Conservation (phyloP, 2,113 vertebrate species). For the Potamarius usumacintae region DNA sequence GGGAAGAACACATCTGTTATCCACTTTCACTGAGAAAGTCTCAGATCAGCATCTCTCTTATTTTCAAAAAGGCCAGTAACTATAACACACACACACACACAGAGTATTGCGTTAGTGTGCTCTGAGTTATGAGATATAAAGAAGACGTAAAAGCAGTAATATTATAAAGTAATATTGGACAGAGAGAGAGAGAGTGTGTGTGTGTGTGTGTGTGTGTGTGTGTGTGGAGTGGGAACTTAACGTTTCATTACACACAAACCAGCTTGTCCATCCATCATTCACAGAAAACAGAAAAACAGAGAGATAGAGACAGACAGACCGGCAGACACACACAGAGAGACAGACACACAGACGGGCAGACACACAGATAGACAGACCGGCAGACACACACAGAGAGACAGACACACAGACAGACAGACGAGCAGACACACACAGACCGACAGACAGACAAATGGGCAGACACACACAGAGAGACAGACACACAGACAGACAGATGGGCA, state of each 20-base stretch:
- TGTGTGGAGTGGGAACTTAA: neutral
- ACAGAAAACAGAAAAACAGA: neutral
- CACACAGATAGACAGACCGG: no score
- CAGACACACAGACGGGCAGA: no score
- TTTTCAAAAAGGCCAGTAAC: conserved; percentile 4
- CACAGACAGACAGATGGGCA: neutral
- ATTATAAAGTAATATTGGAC: neutral
- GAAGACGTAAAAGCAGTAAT: neutral
- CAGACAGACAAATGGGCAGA: neutral
- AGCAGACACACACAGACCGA: neutral
- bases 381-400: no score
- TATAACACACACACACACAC: conserved; percentile 15
- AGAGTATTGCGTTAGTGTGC: neutral
- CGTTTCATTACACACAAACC: neutral
- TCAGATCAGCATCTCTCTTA: conserved; percentile 19
- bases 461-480: neutral
- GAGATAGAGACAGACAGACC: no score
- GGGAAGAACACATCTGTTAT: conserved; percentile 34
- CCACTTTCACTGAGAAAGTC: conserved; percentile 17
- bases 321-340: no score
- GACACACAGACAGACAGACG: neutral
- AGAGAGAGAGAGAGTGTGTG: neutral
- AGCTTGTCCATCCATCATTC: neutral
- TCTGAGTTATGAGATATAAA: conserved; percentile 13
- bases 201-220: neutral